phyloP scores from a whole-genome alignment of 1,140 invertebrate species.

The Psilanteris sp. region DNA sequence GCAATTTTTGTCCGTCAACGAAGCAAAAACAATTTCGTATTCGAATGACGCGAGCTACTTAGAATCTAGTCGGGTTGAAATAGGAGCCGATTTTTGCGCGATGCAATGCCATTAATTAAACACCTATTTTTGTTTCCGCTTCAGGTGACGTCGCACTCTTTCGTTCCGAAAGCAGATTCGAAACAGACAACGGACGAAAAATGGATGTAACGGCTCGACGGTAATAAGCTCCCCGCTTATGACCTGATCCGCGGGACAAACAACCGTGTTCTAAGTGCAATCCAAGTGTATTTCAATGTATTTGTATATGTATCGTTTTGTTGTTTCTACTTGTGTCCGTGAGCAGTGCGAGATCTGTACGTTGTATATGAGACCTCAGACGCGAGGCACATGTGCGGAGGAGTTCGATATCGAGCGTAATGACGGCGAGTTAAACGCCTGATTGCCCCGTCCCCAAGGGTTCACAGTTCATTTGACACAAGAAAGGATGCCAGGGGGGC shows the following conservation, averaged over 20 bases:
- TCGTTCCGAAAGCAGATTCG: conserved; percentile 1
- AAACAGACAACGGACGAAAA: conserved; percentile 1
- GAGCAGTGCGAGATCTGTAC: conserved; percentile 41
- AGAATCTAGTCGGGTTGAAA: too few species aligned
- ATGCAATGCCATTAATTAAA: too few species aligned
- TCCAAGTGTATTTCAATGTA: conserved; percentile 33
- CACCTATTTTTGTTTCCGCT: too few species aligned
- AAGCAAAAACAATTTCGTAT: too few species aligned
- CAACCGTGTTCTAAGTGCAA: conserved; percentile 42
- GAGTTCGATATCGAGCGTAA: conserved; percentile 10
- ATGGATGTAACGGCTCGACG: conserved; percentile 11
- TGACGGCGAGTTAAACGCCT: conserved; percentile 38
- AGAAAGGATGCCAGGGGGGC: conserved; percentile 93
- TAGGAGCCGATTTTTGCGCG: too few species aligned
- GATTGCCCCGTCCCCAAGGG: conserved; percentile 55
- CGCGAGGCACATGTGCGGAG: conserved; percentile 7
- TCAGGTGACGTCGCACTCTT: conserved; percentile 61
- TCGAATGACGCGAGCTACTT: too few species aligned
- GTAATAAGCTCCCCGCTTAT: conserved; percentile 3
- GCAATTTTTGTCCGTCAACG: too few species aligned
- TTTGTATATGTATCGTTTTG: conserved; percentile 45
- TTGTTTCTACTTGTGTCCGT: conserved; percentile 39
- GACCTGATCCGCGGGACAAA: conserved; percentile 17
- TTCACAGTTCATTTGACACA: conserved; percentile 64
- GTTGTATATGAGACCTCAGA: conserved; percentile 35